Evolutionary conservation across 1,140 invertebrate species (phyloP), one percentile per base, ranked within the genome.

Genomic region (Tetramorium simillimum): DNA sequence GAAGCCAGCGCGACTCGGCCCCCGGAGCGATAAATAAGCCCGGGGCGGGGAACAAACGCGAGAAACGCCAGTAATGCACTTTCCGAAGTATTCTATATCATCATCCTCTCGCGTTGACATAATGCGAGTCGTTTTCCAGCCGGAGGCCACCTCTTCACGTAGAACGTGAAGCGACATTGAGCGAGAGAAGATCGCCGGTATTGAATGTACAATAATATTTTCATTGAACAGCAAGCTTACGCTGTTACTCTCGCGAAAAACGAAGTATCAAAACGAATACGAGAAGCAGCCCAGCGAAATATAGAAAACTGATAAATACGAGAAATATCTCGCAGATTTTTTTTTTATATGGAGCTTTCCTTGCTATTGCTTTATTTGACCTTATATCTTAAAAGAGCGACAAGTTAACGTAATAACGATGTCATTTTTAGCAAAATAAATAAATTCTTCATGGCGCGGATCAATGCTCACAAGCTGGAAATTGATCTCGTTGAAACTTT

Each of bases 61-160:
- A 73, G 80, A 84, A 84, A 84, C 69, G 80, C 80, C 69, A 56
- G 80, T 84, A 84, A 84, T 84, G 80, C 69, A 75, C 80, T 84
- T 84, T 84, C 40, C 53, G 18, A 84, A 84, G 69, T 84, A 75
- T 53, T 84, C 69, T 73, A 84, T 84, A 84, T 84, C 80, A 82
- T 60, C 80, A 60, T 49, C 53, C 69, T 75, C 80, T 73, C 69
- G 63, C 63, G 53, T 84, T 84, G 80, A 84, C 80, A 37, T 84
- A 78, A 84, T 84, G 80, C 43, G 53, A 75, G 69, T 60, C 80
- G 53, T 84, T 62, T 60, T 60, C 43, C 53, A 60, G 69, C 80
- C 70, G 53, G 37, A 73, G 69, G 69, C 1, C 40, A 58, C 9
- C 46, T 43, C 62, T 14, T 33, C 7, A n/a, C n/a, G n/a, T 16